Evolutionary conservation across 2,797 vertebrate genomes (phyloP), one percentile per base, ranked within the genome.

Genomic region (Aulostomus chinensis): DNA sequence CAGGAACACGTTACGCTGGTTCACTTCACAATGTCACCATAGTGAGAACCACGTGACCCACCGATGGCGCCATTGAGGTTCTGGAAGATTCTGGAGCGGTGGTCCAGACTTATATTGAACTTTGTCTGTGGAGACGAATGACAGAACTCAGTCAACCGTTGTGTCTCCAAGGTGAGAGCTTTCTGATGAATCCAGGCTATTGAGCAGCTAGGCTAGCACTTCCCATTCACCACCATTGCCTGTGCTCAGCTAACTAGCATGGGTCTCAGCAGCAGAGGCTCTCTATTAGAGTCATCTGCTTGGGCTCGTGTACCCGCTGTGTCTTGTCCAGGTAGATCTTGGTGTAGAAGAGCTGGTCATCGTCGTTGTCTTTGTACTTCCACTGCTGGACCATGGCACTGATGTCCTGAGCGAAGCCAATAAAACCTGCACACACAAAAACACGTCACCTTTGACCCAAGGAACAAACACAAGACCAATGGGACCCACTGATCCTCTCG

Each of bases 271-370:
- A n/a, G n/a, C n/a, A n/a, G n/a, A n/a, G n/a, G n/a, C n/a, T n/a
- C n/a, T n/a, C n/a, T n/a, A n/a, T n/a, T n/a, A n/a, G n/a, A n/a
- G n/a, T n/a, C n/a, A n/a, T n/a, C n/a, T n/a, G n/a, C n/a, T n/a
- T n/a, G n/a, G 3, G 33, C 7, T 7, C 9, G 13, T 22, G 40
- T 42, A 94, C 94, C 87, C 94, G 77, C 31, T 94, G 86, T 0
- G 49, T 75, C 4, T 91, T 87, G 78, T 95, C 91, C 84, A 96
- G 86, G 84, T 94, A 96, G 53, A 96, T 86, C 1, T 65, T 87
- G 1, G 93, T 96, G 78, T 96, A 96, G 84, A 94, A 96, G 0
- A 95, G 87, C 34, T 95, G 94, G 56, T 96, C 94, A 0, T 96
- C 94, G 0, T 94, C 93, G 0, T 93, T 68, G 33, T 96, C 94